Evolutionary conservation across 2,797 vertebrate species (phyloP), one percentile per base, ranked within the genome.

Genomic region (Xenopus petersii): DNA sequence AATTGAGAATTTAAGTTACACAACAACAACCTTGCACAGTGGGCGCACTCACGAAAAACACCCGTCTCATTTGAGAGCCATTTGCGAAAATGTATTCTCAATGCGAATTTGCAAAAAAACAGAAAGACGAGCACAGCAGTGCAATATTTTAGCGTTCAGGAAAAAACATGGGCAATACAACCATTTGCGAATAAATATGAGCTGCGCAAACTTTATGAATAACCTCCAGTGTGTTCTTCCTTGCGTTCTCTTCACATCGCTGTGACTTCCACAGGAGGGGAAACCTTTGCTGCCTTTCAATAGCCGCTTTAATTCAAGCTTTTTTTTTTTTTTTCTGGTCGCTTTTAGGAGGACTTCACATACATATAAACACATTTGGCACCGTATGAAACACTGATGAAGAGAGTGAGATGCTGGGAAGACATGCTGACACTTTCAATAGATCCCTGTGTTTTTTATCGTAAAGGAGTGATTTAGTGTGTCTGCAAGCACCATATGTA

Each of bases 351-450:
- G 58, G 78, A 75, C 71, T 81, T 70, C 55, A 78, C 67, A 64
- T 82, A 80, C 82, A 75, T 78, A 75, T 61, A 78, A 75, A 79
- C 79, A 55, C 79, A 60, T 83, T 82, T 82, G 84, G 66, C 82
- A 83, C 77, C 59, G 0, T 70, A 61, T 58, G 72, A 82, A 86
- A 79, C 75, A 64, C 77, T 85, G 84, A 87, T 77, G 81, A 89
- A 83, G 82, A 86, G 81, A 86, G 81, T 82, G 82, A 81, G 83
- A 72, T 84, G 72, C 73, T 33, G 48, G 80, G 81, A 74, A 72
- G 80, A 4, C 81, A 74, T 2, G 73, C 84, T 86, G 88, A 86
- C 83, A 83, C 81, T 60, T 81, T 67, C 82, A 54, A 0, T 83
- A 56, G 15, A 75, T 82, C 81, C 80, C 46, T 48, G 79, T 76